These are phyloP conservation scores for fruit fly (Drosophila melanogaster) DNA, from an alignment of 1,140 invertebrate species.

Conservation along the genomic window DNA sequence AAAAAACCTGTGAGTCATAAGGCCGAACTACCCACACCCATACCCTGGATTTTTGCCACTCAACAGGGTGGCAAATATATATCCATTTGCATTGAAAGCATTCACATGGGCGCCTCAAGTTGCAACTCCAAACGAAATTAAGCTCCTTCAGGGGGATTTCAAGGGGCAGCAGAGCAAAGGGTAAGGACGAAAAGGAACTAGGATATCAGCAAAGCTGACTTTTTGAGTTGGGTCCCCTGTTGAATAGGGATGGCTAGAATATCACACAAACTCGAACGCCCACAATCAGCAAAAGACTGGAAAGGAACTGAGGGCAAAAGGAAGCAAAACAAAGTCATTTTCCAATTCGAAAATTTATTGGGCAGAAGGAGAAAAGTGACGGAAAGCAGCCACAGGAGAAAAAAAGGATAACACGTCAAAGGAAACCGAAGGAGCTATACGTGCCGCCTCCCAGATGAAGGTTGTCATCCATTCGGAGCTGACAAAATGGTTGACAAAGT, in stretches of 20 bases:
- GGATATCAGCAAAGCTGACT: constrained; percentile 18
- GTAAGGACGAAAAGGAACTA: neutral
- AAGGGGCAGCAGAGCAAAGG: constrained; percentile 9
- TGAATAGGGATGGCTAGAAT: constrained; percentile 16
- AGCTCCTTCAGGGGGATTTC: constrained; percentile 23
- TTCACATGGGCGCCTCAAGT: constrained; percentile 35
- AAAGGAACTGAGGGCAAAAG: constrained; percentile 7
- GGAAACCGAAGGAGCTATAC: constrained; percentile 35
- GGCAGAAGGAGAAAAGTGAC: constrained; percentile 23
- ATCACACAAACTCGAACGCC: constrained; percentile 24
- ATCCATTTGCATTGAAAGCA: constrained; percentile 45
- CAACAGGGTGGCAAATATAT: constrained; percentile 10
- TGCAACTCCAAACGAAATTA: constrained; percentile 42
- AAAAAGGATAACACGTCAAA: constrained; percentile 34
- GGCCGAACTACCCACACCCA: neutral
- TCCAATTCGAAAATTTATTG: constrained; percentile 35
- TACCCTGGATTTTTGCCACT: neutral
- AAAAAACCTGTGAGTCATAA: neutral
- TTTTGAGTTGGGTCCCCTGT: constrained; percentile 47
- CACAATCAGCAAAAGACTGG: constrained; percentile 28
- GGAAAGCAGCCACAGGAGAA: constrained; percentile 2
- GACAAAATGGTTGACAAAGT: constrained; percentile 43
- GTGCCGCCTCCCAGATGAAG: constrained; percentile 43
- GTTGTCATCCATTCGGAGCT: constrained; percentile 27
- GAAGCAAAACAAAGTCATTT: constrained; percentile 32